A percentile compares a stretch with the other conserved stretches of the same genome.
Conservation (phyloP, 2,888 invertebrate species). For the Melanchra persicariae region DNA sequence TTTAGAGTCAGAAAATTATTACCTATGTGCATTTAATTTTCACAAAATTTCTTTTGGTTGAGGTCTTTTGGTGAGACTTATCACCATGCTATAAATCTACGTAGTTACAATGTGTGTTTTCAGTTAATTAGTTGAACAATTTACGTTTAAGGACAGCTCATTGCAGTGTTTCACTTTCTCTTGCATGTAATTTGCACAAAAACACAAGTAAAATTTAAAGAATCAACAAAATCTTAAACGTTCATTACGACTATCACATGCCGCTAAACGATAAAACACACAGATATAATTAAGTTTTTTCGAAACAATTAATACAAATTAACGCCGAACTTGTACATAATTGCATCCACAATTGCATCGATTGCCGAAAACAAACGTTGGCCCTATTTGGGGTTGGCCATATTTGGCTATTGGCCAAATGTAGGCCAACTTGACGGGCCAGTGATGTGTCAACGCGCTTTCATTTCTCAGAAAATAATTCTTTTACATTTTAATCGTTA, state of each 20-base stretch:
- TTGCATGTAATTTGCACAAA: conserved; percentile 26
- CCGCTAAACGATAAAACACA: conserved; percentile 34
- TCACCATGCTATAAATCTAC: too few species aligned
- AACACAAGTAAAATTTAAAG: neutral
- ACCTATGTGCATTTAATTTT: too few species aligned
- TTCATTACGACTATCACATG: conserved; percentile 9
- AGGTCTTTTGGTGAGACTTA: too few species aligned
- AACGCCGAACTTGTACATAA: conserved; percentile 60
- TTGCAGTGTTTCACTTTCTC: neutral
- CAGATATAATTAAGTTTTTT: conserved; percentile 35
- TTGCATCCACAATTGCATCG: conserved; percentile 64
- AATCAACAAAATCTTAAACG: conserved; percentile 10
- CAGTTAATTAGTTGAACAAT: neutral
- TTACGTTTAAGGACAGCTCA: neutral
- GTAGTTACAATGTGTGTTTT: neutral
- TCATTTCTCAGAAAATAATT: conserved; percentile 61
- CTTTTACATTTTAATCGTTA: conserved; percentile 42
- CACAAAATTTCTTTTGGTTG: neutral
- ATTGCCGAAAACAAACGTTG: conserved; percentile 65
- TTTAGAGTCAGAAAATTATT: neutral
- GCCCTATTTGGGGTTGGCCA: conserved; percentile 64
- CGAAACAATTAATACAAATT: conserved; percentile 64
- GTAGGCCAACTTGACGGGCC: conserved; percentile 66
- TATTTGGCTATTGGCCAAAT: conserved; percentile 64
- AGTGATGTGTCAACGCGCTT: conserved; percentile 59